Conservation (phyloP, 2,113 vertebrate species). For the Rattus norvegicus region GRCr8 NC_086029.1:73260501-73261000, state of each 20-base stretch:
- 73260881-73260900: conserved; percentile 10
- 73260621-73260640: background rate
- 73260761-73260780: background rate
- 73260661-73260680: background rate
- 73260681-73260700: background rate
- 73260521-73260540: rapidly evolving
- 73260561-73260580: background rate
- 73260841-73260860: background rate
- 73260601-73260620: background rate
- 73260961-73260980: background rate
- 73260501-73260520: background rate
- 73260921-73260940: background rate
- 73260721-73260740: background rate
- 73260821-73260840: background rate
- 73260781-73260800: conserved; percentile 17
- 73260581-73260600: background rate
- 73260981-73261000: background rate
- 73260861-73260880: background rate
- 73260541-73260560: background rate
- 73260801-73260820: conserved; percentile 12
- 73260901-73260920: background rate
- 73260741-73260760: background rate
- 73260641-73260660: background rate
- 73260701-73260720: background rate
- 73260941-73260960: background rate